Base-by-base conservation (phyloP, 2,797 vertebrate genomes). In the Aldrovandia affinis region DNA sequence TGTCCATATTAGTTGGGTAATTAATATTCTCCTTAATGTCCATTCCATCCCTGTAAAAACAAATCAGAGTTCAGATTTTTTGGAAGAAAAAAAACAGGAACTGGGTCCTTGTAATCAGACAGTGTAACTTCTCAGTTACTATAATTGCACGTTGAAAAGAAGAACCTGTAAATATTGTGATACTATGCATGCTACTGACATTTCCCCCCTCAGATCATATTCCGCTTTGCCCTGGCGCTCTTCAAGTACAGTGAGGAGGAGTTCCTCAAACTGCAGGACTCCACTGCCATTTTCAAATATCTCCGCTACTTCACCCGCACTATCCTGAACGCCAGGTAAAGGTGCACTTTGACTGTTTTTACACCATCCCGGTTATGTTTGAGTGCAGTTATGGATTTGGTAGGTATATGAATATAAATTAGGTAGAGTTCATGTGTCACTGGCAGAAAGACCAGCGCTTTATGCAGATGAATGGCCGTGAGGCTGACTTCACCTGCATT, bases 211-310 rank as follows among this genome's bases (percentile, higher is more conserved):
- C 94, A 99, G 98, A 98, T 99, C 79, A 98, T 99, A 83, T 99
- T 99, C 90, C 95, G 98, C 47, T 98, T 96, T 42, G 98, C 98
- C 59, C 93, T 99, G 57, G 97, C 98, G 0, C 96, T 99, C 83
- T 99, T 99, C 88, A 99, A 99, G 85, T 97, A 96, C 94, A 98
- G 98, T 92, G 98, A 99, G 87, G 98, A 99, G 30, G 97, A 99
- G 87, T 97, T 99, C 90, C 88, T 99, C 79, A 99, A 98, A 87
- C 82, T 98, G 82, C 96, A 98, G 47, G 98, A 99, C 83, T 94
- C 97, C 0, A 99, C 97, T 86, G 92, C 96, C 86, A 97, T 99
- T 88, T 99, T 99, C 92, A 99, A 98, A 92, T 99, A 97, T 86
- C 96, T 99, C 42, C 90, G 98, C 3, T 96, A 94, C 87, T 99